Conservation (phyloP, 2,797 vertebrate genomes). For the Limosa lapponica region DNA sequence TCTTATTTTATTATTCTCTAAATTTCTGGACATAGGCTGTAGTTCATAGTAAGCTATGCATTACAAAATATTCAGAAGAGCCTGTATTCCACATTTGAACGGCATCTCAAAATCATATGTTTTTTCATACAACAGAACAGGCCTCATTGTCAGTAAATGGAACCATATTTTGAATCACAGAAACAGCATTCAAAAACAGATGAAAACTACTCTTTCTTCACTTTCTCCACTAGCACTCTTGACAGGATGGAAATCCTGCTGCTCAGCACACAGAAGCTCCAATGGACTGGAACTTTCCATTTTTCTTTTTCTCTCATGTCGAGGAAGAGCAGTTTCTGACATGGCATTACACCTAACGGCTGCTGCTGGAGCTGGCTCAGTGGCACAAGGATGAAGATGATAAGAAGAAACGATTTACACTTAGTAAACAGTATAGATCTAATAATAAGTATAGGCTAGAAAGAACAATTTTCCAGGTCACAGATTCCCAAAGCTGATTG, state of each 20-base stretch:
- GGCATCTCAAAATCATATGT: fast-evolving
- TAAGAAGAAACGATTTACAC: fast-evolving
- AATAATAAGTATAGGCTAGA: not conserved
- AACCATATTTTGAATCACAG: not conserved
- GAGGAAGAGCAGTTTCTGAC: not conserved
- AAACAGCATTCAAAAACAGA: not conserved
- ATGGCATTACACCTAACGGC: not conserved
- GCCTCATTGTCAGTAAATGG: fast-evolving
- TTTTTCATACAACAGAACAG: too few species aligned
- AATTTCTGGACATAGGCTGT: fast-evolving
- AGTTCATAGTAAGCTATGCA: not conserved
- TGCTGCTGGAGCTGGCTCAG: not conserved
- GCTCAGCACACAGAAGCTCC: not conserved
- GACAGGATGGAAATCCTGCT: not conserved
- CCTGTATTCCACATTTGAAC: not conserved
- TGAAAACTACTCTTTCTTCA: fast-evolving
- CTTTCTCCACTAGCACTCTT: not conserved
- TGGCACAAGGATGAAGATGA: not conserved
- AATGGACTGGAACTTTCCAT: fast-evolving
- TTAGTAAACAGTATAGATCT: fast-evolving
- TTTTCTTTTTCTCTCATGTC: not conserved
- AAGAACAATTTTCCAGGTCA: fast-evolving
- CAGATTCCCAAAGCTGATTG: not conserved
- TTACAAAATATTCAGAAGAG: not conserved
- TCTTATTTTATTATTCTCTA: not conserved